Base-by-base conservation (phyloP, 1,140 invertebrate species). In the Littorina saxatilis region DNA sequence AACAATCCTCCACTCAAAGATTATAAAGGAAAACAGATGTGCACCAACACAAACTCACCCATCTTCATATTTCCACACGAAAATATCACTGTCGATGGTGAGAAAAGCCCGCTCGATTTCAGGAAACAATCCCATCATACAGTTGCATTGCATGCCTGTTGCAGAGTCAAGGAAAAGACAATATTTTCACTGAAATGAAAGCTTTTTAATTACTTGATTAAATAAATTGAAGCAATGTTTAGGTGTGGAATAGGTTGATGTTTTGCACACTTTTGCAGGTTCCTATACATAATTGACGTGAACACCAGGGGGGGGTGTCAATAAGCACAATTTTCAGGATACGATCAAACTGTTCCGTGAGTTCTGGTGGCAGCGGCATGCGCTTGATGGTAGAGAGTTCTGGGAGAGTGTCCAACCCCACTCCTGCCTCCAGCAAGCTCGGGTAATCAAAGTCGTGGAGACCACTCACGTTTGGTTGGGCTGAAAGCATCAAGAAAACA, bases 61-160 rank as follows among this genome's bases (percentile, higher is more conserved):
- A 94, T 97, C 95, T 92, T 98, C 96, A 93, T 97, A 99, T 61
- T 96, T 96, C 98, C 98, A 99, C 1, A 99, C 94, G 94, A 99
- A 99, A 86, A 99, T 97, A 93, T 99, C 97, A 89, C 96, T 99
- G 90, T 99, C 99, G 88, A 99, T 97, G 37, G 98, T 97, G 29
- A 99, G 92, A 98, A 98, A 99, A 0, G 98, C 98, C 90, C 98
- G 94, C 39, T 95, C 96, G 85, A 99, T 98, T 91, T 98, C 97
- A 80, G 98, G 96, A 93, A 99, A 99, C 9, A 99, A 92, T 9
- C 98, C 98, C 96, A 99, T 99, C 93, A 96, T 95, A 91, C 97
- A 98, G 90, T 98, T 97, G 87, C 96, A 97, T 92, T 98, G 97
- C 94, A 93, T 92, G 5, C 91, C 90, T 92, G 50, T 20, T 50